Conservation (phyloP, 2,888 invertebrate species). For the Archips xylosteana region DNA sequence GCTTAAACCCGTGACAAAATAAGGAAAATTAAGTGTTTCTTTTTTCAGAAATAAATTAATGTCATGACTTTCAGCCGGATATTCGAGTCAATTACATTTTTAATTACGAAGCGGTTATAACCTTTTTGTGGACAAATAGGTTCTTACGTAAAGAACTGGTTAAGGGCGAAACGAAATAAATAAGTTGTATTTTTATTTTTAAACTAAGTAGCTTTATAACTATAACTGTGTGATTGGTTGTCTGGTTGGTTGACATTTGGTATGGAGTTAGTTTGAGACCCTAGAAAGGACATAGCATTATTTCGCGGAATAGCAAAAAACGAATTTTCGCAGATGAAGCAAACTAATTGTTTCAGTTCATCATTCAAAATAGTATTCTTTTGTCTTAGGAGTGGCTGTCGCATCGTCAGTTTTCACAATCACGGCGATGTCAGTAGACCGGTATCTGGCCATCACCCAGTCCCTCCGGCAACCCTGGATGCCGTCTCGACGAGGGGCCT, state of each 20-base stretch:
- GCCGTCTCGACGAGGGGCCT: constrained; percentile 89
- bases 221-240: no score
- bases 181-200: no score
- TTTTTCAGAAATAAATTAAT: constrained; percentile 1
- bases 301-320: no score
- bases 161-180: background rate
- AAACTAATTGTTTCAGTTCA: no score
- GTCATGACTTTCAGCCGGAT: background rate
- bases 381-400: constrained; percentile 89
- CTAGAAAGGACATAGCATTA: no score
- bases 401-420: constrained; percentile 93
- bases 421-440: constrained; percentile 91
- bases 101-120: background rate
- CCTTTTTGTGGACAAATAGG: background rate
- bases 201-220: no score
- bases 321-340: no score
- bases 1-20: background rate
- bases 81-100: constrained; percentile 2
- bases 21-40: background rate
- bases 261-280: no score
- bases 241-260: no score
- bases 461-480: constrained; percentile 90
- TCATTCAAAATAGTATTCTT: background rate
- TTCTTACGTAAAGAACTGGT: background rate
- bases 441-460: constrained; percentile 91